These are phyloP conservation scores for Tyrannus savana DNA, from an alignment of 2,113 vertebrate genomes.

Conservation along the genomic window DNA sequence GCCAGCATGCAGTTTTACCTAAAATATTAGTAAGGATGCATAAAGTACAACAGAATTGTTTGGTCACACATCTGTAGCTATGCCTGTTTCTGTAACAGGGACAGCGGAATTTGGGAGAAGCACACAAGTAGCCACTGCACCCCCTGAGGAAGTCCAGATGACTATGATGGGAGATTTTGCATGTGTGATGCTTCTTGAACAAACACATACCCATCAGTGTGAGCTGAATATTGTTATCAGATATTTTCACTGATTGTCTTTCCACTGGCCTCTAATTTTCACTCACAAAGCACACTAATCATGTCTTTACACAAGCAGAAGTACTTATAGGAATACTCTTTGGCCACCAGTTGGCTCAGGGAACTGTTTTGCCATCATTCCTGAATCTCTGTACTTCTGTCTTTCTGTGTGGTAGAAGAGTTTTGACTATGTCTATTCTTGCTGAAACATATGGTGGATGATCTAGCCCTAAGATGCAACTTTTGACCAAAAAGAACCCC, in stretches of 20 bases:
- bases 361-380: rapidly evolving
- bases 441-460: neutral
- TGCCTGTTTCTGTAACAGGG: neutral
- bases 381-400: neutral
- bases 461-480: neutral
- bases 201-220: neutral
- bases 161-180: neutral
- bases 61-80: neutral
- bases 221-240: neutral
- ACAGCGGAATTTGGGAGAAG: neutral
- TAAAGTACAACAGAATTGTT: neutral
- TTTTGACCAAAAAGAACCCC: neutral
- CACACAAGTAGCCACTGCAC: neutral
- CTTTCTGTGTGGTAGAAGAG: neutral
- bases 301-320: neutral
- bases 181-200: neutral
- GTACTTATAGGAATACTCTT: neutral
- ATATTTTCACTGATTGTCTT: neutral
- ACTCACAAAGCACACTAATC: neutral
- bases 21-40: neutral
- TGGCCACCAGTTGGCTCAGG: neutral
- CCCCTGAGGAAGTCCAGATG: neutral
- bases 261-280: neutral
- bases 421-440: neutral
- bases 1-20: neutral